phyloP scores from a whole-genome alignment of 1,140 invertebrate genomes.

The Cyphomyrmex costatus region DNA sequence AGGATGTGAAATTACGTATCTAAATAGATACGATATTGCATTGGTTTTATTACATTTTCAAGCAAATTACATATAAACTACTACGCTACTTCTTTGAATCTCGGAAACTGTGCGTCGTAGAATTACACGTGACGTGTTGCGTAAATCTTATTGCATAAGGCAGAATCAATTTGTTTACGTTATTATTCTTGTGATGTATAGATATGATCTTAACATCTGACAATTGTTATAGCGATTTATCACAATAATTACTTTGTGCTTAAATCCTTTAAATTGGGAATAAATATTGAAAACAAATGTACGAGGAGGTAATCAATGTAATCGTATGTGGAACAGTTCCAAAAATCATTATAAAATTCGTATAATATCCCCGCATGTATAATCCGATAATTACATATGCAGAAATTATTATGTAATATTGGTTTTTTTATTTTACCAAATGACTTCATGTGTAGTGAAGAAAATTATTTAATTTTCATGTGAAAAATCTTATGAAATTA shows the following conservation, averaged over 20 bases:
- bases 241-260: background rate
- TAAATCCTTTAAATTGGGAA: background rate
- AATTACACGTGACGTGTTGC: background rate
- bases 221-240: background rate
- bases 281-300: background rate
- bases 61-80: background rate
- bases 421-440: no score
- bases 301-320: no score
- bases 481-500: no score
- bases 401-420: no score
- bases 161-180: conserved; percentile 18
- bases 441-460: no score
- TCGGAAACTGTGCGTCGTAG: background rate
- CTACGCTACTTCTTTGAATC: conserved; percentile 1
- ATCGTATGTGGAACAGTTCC: no score
- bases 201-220: background rate
- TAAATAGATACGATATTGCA: background rate
- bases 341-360: no score
- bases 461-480: no score
- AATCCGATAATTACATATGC: no score
- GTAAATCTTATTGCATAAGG: conserved; percentile 31
- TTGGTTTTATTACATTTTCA: conserved; percentile 26
- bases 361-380: no score
- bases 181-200: background rate
- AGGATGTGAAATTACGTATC: background rate